Percentiles rank a stretch among this genome's conserved stretches.
Conservation (phyloP, 1,140 invertebrate genomes). For the Brachionus koreanus region DNA sequence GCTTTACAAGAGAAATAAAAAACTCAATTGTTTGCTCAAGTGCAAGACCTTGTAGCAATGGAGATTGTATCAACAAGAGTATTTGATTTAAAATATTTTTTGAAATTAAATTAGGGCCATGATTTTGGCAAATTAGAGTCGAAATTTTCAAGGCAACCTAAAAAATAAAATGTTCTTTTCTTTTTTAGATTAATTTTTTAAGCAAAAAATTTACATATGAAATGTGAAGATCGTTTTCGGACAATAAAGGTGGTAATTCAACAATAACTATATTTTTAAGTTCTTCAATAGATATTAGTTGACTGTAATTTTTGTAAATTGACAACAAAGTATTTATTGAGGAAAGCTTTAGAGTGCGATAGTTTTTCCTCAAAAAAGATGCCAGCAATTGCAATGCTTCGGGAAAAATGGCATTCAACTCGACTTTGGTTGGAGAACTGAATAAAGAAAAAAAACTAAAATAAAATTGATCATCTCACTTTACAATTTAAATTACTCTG, state of each 20-base stretch:
- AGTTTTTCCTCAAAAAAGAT: slow-evolving; percentile 92
- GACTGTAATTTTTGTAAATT: slow-evolving; percentile 77
- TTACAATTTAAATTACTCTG: slow-evolving; percentile 59
- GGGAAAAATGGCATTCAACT: slow-evolving; percentile 58
- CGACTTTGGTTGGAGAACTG: neutral
- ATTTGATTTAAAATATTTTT: slow-evolving; percentile 74
- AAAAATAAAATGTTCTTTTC: slow-evolving; percentile 45
- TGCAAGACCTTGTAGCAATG: slow-evolving; percentile 78
- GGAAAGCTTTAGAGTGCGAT: slow-evolving; percentile 83
- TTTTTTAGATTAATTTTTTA: neutral
- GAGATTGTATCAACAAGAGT: slow-evolving; percentile 78
- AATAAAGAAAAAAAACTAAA: slow-evolving; percentile 12
- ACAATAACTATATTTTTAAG: slow-evolving; percentile 70
- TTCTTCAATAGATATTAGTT: slow-evolving; percentile 60
- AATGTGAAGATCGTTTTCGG: slow-evolving; percentile 89
- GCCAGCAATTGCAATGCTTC: slow-evolving; percentile 86
- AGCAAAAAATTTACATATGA: slow-evolving; percentile 68
- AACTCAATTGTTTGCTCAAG: slow-evolving; percentile 83
- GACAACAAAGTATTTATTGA: slow-evolving; percentile 85
- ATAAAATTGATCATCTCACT: neutral
- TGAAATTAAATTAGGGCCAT: slow-evolving; percentile 56
- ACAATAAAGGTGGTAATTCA: slow-evolving; percentile 81
- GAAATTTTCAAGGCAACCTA: slow-evolving; percentile 60
- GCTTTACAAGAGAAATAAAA: slow-evolving; percentile 78
- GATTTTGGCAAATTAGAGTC: slow-evolving; percentile 59